Conservation (phyloP, 2,797 vertebrate species). For the Liparis tanakae region DNA sequence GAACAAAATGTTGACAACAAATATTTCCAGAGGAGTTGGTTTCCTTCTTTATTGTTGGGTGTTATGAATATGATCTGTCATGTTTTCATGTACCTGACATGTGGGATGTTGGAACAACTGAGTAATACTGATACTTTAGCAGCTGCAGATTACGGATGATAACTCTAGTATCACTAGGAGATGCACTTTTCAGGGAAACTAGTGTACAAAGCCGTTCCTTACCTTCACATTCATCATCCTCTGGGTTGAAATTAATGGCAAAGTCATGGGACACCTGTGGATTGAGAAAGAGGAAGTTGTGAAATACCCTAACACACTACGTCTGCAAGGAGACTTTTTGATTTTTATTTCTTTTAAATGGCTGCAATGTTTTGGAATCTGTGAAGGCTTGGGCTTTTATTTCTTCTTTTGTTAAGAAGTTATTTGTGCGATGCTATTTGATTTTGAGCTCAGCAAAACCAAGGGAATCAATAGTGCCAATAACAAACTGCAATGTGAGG, state of each 20-base stretch:
- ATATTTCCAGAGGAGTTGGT: background rate
- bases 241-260: conserved; percentile 96
- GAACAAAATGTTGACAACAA: background rate
- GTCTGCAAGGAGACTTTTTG: background rate
- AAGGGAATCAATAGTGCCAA: too few species aligned
- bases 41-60: background rate
- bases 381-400: background rate
- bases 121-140: background rate
- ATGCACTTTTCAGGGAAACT: background rate
- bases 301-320: conserved; percentile 9
- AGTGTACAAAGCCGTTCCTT: conserved; percentile 40
- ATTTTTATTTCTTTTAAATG: background rate
- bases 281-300: conserved; percentile 27
- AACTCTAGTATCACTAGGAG: conserved; percentile 16
- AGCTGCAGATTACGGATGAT: background rate
- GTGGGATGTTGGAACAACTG: background rate
- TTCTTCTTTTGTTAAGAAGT: too few species aligned
- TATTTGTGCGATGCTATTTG: too few species aligned
- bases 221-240: conserved; percentile 97
- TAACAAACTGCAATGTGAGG: too few species aligned
- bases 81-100: background rate
- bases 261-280: conserved; percentile 95
- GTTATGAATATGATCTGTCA: background rate
- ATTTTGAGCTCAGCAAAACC: too few species aligned
- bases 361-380: background rate